Evolutionary conservation across 2,113 vertebrate species (phyloP).

Genomic region (Gallinago media): DNA sequence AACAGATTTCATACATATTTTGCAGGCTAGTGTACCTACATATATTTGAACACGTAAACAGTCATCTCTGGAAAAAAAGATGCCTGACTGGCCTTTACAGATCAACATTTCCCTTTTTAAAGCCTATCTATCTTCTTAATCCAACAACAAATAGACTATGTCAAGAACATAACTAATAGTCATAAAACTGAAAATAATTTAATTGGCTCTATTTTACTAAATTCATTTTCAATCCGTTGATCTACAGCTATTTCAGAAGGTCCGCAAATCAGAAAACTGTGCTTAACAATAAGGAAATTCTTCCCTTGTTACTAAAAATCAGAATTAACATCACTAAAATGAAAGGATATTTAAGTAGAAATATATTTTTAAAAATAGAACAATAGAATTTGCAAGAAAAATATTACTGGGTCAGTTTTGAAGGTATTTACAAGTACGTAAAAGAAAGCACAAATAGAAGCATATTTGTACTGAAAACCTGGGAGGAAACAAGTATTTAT

Average conservation of each 20-base stretch:
- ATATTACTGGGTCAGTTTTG: not conserved
- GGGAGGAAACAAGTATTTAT: not conserved
- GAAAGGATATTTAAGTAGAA: not conserved
- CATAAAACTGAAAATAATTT: no score
- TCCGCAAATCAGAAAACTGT: not conserved
- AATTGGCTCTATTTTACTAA: not conserved
- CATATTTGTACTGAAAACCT: not conserved
- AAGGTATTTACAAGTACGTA: not conserved
- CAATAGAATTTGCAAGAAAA: not conserved
- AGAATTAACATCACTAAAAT: not conserved
- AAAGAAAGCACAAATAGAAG: not conserved
- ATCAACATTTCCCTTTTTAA: not conserved
- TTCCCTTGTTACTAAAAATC: not conserved
- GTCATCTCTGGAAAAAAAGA: not conserved
- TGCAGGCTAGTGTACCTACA: not conserved
- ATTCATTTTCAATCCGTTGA: not conserved
- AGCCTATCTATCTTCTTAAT: not conserved
- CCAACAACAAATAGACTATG: not conserved
- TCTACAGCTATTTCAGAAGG: not conserved
- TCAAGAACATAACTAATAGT: not conserved
- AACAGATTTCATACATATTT: not conserved
- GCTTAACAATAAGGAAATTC: not conserved
- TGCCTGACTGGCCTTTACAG: not conserved
- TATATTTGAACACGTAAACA: not conserved
- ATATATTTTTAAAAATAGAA: not conserved